Evolutionary conservation across 2,113 vertebrate genomes (phyloP).

Genomic region (Nothocercus nigrocapillus): DNA sequence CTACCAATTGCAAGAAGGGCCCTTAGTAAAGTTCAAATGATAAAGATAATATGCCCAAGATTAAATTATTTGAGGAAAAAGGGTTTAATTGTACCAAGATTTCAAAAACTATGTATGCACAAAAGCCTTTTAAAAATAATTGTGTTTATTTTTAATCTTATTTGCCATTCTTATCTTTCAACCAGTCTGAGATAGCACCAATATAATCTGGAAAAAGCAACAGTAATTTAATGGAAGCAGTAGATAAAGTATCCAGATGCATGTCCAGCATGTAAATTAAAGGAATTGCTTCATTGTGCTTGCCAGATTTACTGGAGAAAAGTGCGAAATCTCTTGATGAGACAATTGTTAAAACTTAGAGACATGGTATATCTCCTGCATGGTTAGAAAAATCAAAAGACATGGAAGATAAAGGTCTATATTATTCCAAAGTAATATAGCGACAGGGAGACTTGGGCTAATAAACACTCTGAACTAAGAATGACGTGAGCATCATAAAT

Average conservation of each 20-base stretch:
- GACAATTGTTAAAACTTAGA: slow-evolving; percentile 15
- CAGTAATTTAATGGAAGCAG: slow-evolving; percentile 59
- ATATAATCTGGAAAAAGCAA: slow-evolving; percentile 64
- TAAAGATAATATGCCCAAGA: neutral
- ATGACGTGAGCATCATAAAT: slow-evolving; percentile 60
- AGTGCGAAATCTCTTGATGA: slow-evolving; percentile 33
- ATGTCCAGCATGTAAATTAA: slow-evolving; percentile 63
- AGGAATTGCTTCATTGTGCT: slow-evolving; percentile 40
- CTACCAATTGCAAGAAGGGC: neutral
- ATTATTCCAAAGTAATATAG: slow-evolving; percentile 44
- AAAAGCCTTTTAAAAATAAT: slow-evolving; percentile 64
- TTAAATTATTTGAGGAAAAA: slow-evolving; percentile 5
- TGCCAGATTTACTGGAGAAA: slow-evolving; percentile 39
- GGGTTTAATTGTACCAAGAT: neutral
- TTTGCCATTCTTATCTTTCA: slow-evolving; percentile 60
- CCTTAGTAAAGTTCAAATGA: neutral
- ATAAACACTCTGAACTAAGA: slow-evolving; percentile 52
- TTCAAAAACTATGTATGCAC: slow-evolving; percentile 35
- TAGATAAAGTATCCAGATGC: slow-evolving; percentile 59
- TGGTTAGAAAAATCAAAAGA: slow-evolving; percentile 24
- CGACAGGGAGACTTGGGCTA: slow-evolving; percentile 12
- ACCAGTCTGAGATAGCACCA: slow-evolving; percentile 56
- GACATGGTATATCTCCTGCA: neutral
- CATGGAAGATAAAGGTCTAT: neutral
- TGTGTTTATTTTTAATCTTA: slow-evolving; percentile 70